Evolutionary conservation across 2,888 invertebrate species (phyloP), one percentile per base, ranked within the genome.

Genomic region (Thera britannica): DNA sequence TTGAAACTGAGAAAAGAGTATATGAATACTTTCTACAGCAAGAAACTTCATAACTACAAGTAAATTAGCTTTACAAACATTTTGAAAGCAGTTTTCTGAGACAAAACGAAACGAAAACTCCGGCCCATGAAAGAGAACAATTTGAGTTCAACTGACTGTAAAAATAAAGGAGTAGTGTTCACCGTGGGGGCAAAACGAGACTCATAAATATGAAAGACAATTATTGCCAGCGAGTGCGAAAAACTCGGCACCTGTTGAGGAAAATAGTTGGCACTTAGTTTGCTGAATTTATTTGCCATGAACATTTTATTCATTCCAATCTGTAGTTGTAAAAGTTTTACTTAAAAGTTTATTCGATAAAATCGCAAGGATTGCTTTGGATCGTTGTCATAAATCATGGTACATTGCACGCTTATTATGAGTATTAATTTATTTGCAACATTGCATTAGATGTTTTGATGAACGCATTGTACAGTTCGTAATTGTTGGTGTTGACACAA

Each of bases 151-250:
- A 66, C 62, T 59, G 58, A 49, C 63, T 70, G 62, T 51, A 64
- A 69, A 68, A 67, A 63, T 70, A 62, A 65, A 76, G 75, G 78
- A 76, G 70, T 69, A 55, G 69, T 62, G 65, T 38, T 56, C 41
- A 49, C 76, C 74, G 74, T 80, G 79, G 83, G 83, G 81, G 75
- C 73, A 72, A 71, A 77, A 71, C 61, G 68, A 65, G 59, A 75
- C 83, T 85, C 86, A 85, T 88, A 88, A 88, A 89, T 88, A 84
- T 85, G 81, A 84, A 84, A 80, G 81, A 82, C 85, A 86, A 86
- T 87, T 85, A 88, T 75, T 73, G 77, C 70, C 70, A 7, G 8
- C 52, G 48, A 59, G 65, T 62, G 73, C 72, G 70, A 75, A 75
- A 77, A 72, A 78, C 76, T 79, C 81, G 77, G 73, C 85, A 89